A percentile compares a stretch with the other conserved stretches of the same genome.
These are phyloP conservation scores for Mormyrus lacerda DNA, from an alignment of 2,113 vertebrate genomes.

Conservation along the genomic window DNA sequence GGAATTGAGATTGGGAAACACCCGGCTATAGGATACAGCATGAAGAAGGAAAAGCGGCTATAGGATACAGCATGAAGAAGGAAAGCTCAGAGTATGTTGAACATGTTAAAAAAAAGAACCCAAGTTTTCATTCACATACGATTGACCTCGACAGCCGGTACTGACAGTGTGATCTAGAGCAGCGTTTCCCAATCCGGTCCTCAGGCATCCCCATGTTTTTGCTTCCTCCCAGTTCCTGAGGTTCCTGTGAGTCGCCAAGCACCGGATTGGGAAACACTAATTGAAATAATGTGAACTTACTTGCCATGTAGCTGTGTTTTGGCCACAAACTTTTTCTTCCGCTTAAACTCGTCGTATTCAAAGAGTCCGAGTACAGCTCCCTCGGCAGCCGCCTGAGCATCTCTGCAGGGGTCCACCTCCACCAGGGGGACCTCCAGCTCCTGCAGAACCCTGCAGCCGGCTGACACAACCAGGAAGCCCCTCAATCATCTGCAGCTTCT, in stretches of 20 bases:
- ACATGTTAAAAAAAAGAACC: too few relatives aligned
- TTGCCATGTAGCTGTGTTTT: conserved; percentile 70
- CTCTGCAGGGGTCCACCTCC: conserved; percentile 89
- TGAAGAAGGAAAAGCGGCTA: too few relatives aligned
- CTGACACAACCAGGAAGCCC: conserved; percentile 43
- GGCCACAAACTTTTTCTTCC: conserved; percentile 77
- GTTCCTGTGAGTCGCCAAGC: neutral
- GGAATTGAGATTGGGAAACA: too few relatives aligned
- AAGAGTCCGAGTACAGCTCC: conserved; percentile 82
- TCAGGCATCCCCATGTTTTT: neutral
- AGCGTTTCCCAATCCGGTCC: neutral
- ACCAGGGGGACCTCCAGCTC: conserved; percentile 76
- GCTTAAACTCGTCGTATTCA: conserved; percentile 83
- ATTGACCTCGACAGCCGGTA: too few relatives aligned
- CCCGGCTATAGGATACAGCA: too few relatives aligned
- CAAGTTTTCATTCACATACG: too few relatives aligned
- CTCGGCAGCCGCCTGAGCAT: conserved; percentile 87
- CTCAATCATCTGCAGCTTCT: neutral
- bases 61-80: too few relatives aligned
- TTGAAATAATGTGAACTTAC: conserved; percentile 48
- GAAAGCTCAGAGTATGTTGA: too few relatives aligned
- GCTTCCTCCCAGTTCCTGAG: neutral
- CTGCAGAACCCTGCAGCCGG: conserved; percentile 78
- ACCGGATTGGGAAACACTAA: neutral
- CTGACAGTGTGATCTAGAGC: too few relatives aligned